Conservation (phyloP, 2,113 vertebrate species). For the Leuciscus idus region DNA sequence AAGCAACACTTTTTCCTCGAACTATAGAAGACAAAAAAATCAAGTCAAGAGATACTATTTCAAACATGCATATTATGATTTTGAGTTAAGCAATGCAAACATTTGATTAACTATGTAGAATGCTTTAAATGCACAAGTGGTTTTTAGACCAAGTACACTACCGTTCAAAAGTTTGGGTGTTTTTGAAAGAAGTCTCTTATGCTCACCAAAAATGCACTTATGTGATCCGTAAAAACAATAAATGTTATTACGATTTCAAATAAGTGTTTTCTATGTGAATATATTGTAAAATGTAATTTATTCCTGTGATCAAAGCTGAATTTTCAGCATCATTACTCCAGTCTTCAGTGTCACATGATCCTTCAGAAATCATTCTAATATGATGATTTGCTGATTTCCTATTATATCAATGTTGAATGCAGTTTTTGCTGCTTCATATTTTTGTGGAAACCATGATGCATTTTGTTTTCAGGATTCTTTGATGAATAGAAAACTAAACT, state of each 20-base stretch:
- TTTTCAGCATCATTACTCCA: neutral
- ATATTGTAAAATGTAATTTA: neutral
- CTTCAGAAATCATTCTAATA: neutral
- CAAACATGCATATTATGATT: neutral
- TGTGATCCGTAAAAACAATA: neutral
- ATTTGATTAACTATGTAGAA: constrained; percentile 20
- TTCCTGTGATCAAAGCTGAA: neutral
- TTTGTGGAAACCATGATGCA: neutral
- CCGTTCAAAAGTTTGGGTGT: neutral
- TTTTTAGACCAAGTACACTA: constrained; percentile 53
- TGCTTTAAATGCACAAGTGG: constrained; percentile 64
- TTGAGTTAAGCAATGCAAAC: constrained; percentile 38
- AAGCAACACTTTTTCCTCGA: neutral
- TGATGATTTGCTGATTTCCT: neutral
- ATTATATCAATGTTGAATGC: neutral
- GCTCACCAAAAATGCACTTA: neutral
- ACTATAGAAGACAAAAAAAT: neutral
- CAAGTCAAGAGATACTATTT: neutral
- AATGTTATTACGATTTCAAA: neutral
- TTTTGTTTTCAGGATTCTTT: neutral
- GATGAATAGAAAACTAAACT: neutral
- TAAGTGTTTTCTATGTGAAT: neutral
- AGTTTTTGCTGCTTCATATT: neutral
- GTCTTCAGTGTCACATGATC: neutral
- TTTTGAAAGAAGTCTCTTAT: neutral